These are phyloP conservation scores for Callyntrura sp. DNA, from an alignment of 2,888 invertebrate species.

Conservation along the genomic window DNA sequence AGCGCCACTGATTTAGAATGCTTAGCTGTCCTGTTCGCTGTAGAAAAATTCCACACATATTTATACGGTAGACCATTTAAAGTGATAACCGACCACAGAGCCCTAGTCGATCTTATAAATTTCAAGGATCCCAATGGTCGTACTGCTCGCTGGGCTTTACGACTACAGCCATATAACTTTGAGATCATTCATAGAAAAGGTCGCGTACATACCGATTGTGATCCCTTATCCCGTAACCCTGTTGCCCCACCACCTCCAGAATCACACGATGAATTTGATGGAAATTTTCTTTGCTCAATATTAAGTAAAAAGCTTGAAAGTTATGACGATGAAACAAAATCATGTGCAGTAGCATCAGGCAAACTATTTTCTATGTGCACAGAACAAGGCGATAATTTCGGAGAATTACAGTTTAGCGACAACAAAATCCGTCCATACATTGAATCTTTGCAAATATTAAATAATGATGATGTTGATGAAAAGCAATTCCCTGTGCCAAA, in stretches of 20 bases:
- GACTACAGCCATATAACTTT: slow-evolving; percentile 80
- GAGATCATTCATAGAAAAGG: slow-evolving; percentile 77
- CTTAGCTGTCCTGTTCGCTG: slow-evolving; percentile 84
- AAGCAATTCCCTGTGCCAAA: background rate
- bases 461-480: background rate
- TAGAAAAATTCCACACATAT: slow-evolving; percentile 85
- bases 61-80: slow-evolving; percentile 84
- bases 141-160: slow-evolving; percentile 77
- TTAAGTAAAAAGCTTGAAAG: background rate
- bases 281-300: background rate
- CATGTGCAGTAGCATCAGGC: background rate
- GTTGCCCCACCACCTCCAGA: slow-evolving; percentile 42
- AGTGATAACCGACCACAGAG: slow-evolving; percentile 85
- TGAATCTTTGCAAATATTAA: background rate
- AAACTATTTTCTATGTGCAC: background rate
- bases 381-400: background rate
- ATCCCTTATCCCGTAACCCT: slow-evolving; percentile 78
- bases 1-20: slow-evolving; percentile 85
- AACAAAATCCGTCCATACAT: slow-evolving; percentile 39
- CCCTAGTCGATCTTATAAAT: slow-evolving; percentile 81
- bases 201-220: slow-evolving; percentile 77
- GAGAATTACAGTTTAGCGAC: slow-evolving; percentile 22
- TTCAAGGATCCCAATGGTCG: slow-evolving; percentile 76
- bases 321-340: background rate
- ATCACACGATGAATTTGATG: background rate